A percentile compares a stretch with the other conserved stretches of the same genome.
Conservation (phyloP, 37 sponge, comb jelly and placozoan species). For the Halichondria panicea region DNA sequence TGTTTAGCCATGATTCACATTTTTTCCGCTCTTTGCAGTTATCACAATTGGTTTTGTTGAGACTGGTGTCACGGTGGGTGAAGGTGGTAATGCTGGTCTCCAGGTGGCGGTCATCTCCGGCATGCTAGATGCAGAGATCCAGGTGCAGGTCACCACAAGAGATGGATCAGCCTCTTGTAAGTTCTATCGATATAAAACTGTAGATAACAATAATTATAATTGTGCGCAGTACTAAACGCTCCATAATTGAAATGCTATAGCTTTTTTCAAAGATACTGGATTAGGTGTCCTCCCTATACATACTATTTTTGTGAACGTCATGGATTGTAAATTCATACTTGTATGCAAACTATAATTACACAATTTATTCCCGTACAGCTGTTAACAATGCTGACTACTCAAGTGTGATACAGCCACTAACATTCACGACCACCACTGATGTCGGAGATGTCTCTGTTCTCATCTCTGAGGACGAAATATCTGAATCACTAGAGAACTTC, state of each 20-base stretch:
- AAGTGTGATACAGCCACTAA: not conserved
- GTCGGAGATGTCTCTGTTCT: not conserved
- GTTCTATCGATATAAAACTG: too few species aligned
- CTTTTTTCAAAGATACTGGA: too few species aligned
- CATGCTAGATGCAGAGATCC: too few species aligned
- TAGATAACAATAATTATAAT: too few species aligned
- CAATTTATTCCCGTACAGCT: constrained; percentile 1
- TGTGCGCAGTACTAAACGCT: too few species aligned
- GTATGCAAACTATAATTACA: not conserved
- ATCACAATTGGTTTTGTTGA: not conserved
- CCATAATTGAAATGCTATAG: too few species aligned
- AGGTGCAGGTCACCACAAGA: too few species aligned
- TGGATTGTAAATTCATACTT: not conserved
- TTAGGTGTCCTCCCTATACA: too few species aligned
- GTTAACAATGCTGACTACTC: constrained; percentile 2
- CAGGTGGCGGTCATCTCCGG: too few species aligned
- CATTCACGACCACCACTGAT: not conserved
- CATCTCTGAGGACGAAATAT: constrained; percentile 3
- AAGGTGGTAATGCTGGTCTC: not conserved
- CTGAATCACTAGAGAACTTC: not conserved
- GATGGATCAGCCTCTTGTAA: too few species aligned
- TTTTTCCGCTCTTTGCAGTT: not conserved
- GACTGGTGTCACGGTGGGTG: not conserved
- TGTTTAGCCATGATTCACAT: too few species aligned
- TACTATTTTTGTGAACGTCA: not conserved